These are phyloP conservation scores for Coranthus polyacanthus DNA, from an alignment of 2,797 vertebrate genomes.

Conservation along the genomic window DNA sequence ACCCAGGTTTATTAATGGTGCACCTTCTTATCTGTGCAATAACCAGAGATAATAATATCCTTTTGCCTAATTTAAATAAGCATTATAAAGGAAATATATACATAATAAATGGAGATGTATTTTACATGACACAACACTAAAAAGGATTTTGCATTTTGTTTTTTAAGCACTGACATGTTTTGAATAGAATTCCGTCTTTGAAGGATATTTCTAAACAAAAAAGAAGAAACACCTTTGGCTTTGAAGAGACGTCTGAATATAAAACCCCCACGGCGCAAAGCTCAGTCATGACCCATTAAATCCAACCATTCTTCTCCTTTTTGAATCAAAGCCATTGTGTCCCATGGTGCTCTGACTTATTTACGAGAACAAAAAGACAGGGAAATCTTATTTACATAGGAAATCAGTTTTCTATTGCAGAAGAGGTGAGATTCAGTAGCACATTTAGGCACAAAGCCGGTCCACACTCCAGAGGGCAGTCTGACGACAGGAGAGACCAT, in stretches of 20 bases:
- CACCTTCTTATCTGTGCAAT: not conserved
- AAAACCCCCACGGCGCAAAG: not conserved
- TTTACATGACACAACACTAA: not conserved
- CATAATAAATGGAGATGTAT: not conserved
- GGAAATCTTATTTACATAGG: too few species aligned
- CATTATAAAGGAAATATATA: not conserved
- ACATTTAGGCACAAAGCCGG: too few species aligned
- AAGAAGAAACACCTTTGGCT: not conserved
- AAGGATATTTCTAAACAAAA: not conserved
- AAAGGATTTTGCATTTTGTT: too few species aligned
- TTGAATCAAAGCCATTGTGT: not conserved
- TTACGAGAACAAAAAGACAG: too few species aligned
- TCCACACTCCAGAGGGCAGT: too few species aligned
- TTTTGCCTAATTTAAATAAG: conserved; percentile 13
- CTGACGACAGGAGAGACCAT: too few species aligned
- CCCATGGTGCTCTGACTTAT: not conserved
- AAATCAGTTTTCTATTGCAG: too few species aligned
- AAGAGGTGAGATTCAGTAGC: too few species aligned
- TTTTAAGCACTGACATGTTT: not conserved
- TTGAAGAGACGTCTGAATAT: not conserved
- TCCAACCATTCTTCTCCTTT: not conserved
- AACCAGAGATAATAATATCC: not conserved
- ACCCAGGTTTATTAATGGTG: not conserved
- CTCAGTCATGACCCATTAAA: not conserved
- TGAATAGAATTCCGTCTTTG: not conserved